Conservation (phyloP, 2,113 vertebrate species). For the Balaenoptera acutorostrata region DNA sequence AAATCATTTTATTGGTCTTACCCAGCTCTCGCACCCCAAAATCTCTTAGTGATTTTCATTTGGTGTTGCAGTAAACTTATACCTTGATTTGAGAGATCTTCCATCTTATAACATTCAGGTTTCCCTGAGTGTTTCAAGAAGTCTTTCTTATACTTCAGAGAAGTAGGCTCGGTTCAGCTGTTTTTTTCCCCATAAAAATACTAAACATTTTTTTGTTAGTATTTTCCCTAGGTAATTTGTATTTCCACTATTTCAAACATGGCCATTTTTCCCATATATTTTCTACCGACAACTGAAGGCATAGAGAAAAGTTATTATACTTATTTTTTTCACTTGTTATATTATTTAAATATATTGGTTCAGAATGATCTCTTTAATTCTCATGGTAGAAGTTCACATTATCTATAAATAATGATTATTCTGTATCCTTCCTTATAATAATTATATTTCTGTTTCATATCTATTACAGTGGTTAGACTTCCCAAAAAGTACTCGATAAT, state of each 20-base stretch:
- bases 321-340: not conserved
- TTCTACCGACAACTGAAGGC: not conserved
- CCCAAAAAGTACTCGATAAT: not conserved
- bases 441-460: not conserved
- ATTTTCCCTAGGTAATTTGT: not conserved
- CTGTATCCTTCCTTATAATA: not conserved
- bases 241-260: not conserved
- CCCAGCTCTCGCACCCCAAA: not conserved
- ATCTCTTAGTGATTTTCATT: not conserved
- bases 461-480: not conserved
- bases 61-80: not conserved
- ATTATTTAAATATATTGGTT: not conserved
- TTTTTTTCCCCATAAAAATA: not conserved
- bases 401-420: not conserved
- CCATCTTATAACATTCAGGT: not conserved
- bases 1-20: not conserved
- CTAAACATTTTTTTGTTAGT: not conserved
- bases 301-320: not conserved
- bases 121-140: not conserved
- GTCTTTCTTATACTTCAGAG: not conserved
- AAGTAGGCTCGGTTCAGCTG: not conserved
- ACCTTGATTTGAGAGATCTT: not conserved
- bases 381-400: not conserved
- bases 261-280: not conserved
- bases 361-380: not conserved